These are phyloP conservation scores for Drosophila imparisetae DNA, from an alignment of 2,888 invertebrate genomes.

Conservation along the genomic window DNA sequence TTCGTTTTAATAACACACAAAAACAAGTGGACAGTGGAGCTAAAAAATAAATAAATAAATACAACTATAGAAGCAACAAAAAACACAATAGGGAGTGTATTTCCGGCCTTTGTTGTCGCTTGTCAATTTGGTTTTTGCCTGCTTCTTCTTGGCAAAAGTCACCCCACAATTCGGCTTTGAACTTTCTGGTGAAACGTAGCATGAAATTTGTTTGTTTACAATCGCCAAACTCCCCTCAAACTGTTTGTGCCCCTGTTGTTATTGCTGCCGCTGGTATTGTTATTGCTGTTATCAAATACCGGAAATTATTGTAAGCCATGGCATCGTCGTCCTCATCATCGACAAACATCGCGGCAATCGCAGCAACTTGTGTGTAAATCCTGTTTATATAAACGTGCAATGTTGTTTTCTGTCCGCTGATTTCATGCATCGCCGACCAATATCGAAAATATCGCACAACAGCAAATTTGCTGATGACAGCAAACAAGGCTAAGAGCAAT, in stretches of 20 bases:
- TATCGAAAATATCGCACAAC: slow-evolving; percentile 38
- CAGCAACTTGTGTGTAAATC: slow-evolving; percentile 66
- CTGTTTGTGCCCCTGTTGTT: slow-evolving; percentile 12
- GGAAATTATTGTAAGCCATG: slow-evolving; percentile 76
- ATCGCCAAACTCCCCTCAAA: slow-evolving; percentile 56
- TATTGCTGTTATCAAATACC: slow-evolving; percentile 73
- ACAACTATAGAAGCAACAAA: not conserved
- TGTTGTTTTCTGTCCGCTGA: slow-evolving; percentile 54
- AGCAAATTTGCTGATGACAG: slow-evolving; percentile 27
- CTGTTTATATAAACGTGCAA: slow-evolving; percentile 60
- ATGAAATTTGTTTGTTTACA: slow-evolving; percentile 80
- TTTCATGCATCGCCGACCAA: slow-evolving; percentile 71
- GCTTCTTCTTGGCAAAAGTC: slow-evolving; percentile 11
- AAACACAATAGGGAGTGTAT: slow-evolving; percentile 27
- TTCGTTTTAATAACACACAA: slow-evolving; percentile 43
- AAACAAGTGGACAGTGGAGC: slow-evolving; percentile 8
- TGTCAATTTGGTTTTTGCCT: slow-evolving; percentile 64
- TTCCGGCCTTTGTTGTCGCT: slow-evolving; percentile 64
- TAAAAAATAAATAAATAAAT: not conserved
- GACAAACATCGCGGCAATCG: slow-evolving; percentile 53
- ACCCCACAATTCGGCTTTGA: slow-evolving; percentile 46
- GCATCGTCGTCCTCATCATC: slow-evolving; percentile 44
- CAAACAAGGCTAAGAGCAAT: slow-evolving; percentile 36
- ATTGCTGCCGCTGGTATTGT: slow-evolving; percentile 19
- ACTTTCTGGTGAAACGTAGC: slow-evolving; percentile 73